A percentile compares a stretch with the other conserved stretches of the same genome.
Conservation (phyloP, 2,888 invertebrate genomes). For the Synergus umbraculus region DNA sequence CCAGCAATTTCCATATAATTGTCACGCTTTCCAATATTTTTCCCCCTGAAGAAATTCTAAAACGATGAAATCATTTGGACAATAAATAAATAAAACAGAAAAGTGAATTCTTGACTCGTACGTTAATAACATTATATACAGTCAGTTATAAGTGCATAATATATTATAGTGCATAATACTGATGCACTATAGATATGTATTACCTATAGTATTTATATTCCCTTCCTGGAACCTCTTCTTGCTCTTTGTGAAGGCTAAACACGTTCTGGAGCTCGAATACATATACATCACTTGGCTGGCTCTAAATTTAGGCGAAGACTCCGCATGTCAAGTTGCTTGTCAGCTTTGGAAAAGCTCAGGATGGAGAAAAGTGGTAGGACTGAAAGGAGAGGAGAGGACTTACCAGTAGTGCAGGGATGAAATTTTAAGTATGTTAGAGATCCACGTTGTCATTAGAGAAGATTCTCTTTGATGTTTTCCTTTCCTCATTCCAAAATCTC, state of each 20-base stretch:
- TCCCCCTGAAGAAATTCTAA: background rate
- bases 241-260: constrained; percentile 18
- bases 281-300: constrained; percentile 36
- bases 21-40: background rate
- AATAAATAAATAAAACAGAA: background rate
- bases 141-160: background rate
- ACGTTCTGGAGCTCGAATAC: constrained; percentile 48
- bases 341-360: constrained; percentile 51
- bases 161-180: background rate
- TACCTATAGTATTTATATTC: constrained; percentile 6
- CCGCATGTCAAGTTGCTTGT: constrained; percentile 50
- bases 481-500: background rate
- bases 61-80: background rate
- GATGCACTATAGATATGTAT: background rate
- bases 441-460: constrained; percentile 12
- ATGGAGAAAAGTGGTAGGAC: constrained; percentile 12
- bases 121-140: background rate
- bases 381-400: background rate
- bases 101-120: background rate
- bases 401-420: background rate
- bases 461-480: constrained; percentile 14
- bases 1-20: constrained; percentile 9
- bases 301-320: constrained; percentile 53
- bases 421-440: constrained; percentile 12
- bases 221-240: constrained; percentile 1